Percentiles rank a stretch among this genome's conserved stretches.
These are phyloP conservation scores for Melanotaenia duboulayi DNA, from an alignment of 2,113 vertebrate genomes.

Conservation along the genomic window DNA sequence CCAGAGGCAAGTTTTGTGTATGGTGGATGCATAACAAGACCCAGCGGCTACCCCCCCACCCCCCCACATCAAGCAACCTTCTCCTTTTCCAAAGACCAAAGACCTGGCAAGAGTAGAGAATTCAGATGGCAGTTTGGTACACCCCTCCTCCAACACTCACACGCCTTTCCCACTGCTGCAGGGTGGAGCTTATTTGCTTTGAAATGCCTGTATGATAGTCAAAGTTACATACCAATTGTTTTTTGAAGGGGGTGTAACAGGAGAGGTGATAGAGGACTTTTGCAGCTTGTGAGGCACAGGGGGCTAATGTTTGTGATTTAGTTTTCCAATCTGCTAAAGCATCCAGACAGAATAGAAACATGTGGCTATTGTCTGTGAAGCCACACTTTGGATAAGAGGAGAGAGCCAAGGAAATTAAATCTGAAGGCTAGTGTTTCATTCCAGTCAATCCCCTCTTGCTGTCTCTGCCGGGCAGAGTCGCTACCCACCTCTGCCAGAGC, in stretches of 20 bases:
- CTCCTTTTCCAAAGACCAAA: slow-evolving; percentile 40
- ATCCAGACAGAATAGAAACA: slow-evolving; percentile 46
- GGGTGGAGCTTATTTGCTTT: slow-evolving; percentile 75
- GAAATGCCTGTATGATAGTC: slow-evolving; percentile 70
- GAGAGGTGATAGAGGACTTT: not conserved
- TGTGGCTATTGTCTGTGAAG: slow-evolving; percentile 41
- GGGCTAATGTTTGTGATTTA: slow-evolving; percentile 22
- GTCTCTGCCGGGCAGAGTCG: slow-evolving; percentile 45
- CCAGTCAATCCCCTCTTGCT: slow-evolving; percentile 28
- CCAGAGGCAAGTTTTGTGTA: slow-evolving; percentile 54
- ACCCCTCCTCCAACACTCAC: slow-evolving; percentile 16
- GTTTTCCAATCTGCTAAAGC: slow-evolving; percentile 30
- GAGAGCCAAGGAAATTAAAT: slow-evolving; percentile 31
- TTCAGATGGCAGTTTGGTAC: slow-evolving; percentile 53
- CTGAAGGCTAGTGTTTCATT: slow-evolving; percentile 44
- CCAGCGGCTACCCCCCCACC: slow-evolving; percentile 24
- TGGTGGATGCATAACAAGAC: slow-evolving; percentile 21
- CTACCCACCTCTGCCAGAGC: slow-evolving; percentile 50
- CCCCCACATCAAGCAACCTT: not conserved
- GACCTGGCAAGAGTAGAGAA: slow-evolving; percentile 41
- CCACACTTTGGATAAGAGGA: slow-evolving; percentile 37
- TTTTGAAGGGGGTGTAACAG: slow-evolving; percentile 37
- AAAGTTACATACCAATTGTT: slow-evolving; percentile 63
- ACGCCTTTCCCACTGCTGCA: slow-evolving; percentile 51
- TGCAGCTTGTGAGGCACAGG: slow-evolving; percentile 3